These are phyloP conservation scores for Chaenogobius annularis DNA, from an alignment of 2,113 vertebrate species.

Conservation along the genomic window DNA sequence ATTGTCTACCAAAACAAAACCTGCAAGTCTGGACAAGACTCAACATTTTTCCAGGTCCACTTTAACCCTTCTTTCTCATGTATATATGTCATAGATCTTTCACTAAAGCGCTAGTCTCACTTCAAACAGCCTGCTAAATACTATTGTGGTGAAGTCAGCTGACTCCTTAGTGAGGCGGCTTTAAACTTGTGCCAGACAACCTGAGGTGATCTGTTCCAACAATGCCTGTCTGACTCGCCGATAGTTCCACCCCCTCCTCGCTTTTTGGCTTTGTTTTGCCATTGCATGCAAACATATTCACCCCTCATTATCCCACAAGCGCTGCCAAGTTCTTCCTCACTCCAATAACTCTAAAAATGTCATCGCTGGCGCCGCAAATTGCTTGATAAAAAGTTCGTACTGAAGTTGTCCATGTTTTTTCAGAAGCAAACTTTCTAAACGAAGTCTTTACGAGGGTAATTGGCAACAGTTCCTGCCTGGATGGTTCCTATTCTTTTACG, in stretches of 20 bases:
- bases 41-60: constrained; percentile 24
- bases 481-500: constrained; percentile 54
- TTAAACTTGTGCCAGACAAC: constrained; percentile 65
- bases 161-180: constrained; percentile 50
- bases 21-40: constrained; percentile 45
- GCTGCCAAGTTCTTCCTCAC: constrained; percentile 44
- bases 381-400: constrained; percentile 34
- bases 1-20: constrained; percentile 43
- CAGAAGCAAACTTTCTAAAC: constrained; percentile 46
- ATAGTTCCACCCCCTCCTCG: constrained; percentile 54
- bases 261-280: constrained; percentile 32
- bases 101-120: constrained; percentile 47
- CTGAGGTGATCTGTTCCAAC: constrained; percentile 64
- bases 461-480: constrained; percentile 52
- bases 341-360: constrained; percentile 33
- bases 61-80: constrained; percentile 38
- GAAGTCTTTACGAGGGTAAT: constrained; percentile 60
- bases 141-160: constrained; percentile 46
- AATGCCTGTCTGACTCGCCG: constrained; percentile 59
- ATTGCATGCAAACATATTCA: constrained; percentile 38
- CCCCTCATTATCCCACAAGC: constrained; percentile 44
- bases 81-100: constrained; percentile 55
- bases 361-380: constrained; percentile 42
- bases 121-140: constrained; percentile 51
- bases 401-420: constrained; percentile 35